Percentiles rank a stretch among this genome's conserved stretches.
These are phyloP conservation scores for Oreochromis niloticus DNA, from an alignment of 2,113 vertebrate species.

Conservation along the genomic window DNA sequence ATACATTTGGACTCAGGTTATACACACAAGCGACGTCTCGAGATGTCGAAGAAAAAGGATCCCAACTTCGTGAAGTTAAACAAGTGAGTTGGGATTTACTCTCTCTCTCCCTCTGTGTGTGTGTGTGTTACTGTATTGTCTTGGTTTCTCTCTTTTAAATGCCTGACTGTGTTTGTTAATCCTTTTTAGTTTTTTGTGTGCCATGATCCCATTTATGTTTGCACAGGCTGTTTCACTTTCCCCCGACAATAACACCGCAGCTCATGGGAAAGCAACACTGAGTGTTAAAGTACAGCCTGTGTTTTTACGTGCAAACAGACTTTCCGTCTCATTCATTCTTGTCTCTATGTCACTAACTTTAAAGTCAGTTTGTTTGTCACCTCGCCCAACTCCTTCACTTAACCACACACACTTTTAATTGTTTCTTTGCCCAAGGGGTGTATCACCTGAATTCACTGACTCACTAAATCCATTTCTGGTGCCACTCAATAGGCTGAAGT, in stretches of 20 bases:
- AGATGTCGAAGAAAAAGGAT: constrained; percentile 67
- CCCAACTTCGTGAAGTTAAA: constrained; percentile 41
- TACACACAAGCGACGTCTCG: neutral
- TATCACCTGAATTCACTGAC: neutral
- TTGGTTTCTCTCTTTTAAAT: neutral
- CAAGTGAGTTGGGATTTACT: constrained; percentile 61
- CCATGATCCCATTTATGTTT: neutral
- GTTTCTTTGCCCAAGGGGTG: constrained; percentile 12
- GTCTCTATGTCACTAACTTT: neutral
- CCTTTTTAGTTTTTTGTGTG: neutral
- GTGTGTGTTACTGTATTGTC: neutral
- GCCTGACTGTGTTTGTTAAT: neutral
- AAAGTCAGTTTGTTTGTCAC: neutral
- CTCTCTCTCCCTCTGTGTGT: neutral
- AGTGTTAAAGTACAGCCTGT: neutral
- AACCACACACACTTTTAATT: neutral
- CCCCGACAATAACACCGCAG: neutral
- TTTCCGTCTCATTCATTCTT: neutral
- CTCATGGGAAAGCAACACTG: neutral
- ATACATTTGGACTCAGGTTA: constrained; percentile 1
- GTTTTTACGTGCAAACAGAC: neutral
- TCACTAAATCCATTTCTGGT: neutral
- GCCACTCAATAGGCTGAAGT: neutral
- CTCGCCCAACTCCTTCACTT: neutral
- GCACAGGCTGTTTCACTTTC: neutral